Conservation (phyloP, 2,113 vertebrate species). For the Regulus satrapa region DNA sequence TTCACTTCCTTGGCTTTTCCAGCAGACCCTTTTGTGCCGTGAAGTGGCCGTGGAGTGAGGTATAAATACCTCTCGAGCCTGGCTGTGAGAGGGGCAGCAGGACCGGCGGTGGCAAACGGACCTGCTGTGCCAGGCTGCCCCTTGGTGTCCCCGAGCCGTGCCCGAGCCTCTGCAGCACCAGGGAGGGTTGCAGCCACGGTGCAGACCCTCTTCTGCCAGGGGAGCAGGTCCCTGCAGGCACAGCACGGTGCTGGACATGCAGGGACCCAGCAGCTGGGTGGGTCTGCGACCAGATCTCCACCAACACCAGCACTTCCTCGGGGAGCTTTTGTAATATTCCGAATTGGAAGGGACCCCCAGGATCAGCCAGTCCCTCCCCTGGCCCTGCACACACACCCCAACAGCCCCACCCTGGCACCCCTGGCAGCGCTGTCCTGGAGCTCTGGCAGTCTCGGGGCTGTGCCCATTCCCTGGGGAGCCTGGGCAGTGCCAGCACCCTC, state of each 20-base stretch:
- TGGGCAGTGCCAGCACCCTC: neutral
- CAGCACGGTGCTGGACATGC: accelerated
- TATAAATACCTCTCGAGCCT: neutral
- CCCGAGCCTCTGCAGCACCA: neutral
- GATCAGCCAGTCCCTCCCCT: neutral
- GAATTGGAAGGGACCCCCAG: neutral
- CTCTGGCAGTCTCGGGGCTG: neutral
- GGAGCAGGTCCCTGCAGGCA: neutral
- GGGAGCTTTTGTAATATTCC: neutral
- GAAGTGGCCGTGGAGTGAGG: neutral
- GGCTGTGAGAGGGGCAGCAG: neutral
- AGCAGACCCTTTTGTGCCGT: neutral
- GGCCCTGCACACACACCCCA: neutral
- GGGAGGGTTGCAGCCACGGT: neutral
- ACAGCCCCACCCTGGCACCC: neutral
- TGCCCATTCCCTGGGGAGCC: neutral
- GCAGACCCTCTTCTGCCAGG: neutral
- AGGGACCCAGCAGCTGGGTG: neutral
- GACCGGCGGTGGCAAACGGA: accelerated
- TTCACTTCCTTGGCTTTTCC: constrained; percentile 53
- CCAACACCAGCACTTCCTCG: neutral
- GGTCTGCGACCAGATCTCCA: neutral
- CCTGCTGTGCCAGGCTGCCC: neutral
- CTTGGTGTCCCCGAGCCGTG: neutral
- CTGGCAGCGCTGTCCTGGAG: neutral